Base-by-base conservation (phyloP, 1,140 invertebrate genomes). In the Drosophila auraria region DNA sequence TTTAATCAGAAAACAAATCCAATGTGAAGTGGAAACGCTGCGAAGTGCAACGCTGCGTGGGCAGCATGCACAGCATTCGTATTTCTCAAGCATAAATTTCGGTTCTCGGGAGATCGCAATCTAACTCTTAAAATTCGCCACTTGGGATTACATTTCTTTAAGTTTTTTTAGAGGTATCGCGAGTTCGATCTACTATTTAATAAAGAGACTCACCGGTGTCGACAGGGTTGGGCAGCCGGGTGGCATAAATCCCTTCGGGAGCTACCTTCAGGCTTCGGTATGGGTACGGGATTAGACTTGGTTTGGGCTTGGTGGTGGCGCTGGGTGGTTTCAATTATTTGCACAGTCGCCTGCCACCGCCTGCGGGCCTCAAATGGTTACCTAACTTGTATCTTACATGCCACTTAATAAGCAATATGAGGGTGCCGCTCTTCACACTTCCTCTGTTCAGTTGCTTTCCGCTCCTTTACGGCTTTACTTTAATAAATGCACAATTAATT, bases 321-420 rank as follows among this genome's bases (percentile, higher is more conserved):
- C 42, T 17, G 36, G 68, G 65, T 71, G 81, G 70, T 45, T 83
- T 83, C 82, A 83, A 83, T 83, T 83, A 83, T 83, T 84, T 84
- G 82, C 82, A 69, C 66, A 80, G 71, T 53, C 51, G 50, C 56
- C 50, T 33, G 25, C 62, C 63, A 20, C 42, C 38, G 62, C 61
- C 74, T 42, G 54, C 51, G 74, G 74, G 33, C 50, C 54, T 53
- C 47, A 20, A 68, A 77, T 59, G 73, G 73, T 77, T 77, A 54
- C 63, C 73, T 38, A 79, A 79, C 75, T 79, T 36, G 77, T 63
- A 73, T 87, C 50, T 82, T 77, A 69, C 73, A 69, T 71, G 80
- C 84, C 84, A 89, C 83, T 87, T 87, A 87, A 89, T 89, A 87
- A 89, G 83, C 84, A 84, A 86, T 84, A 82, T 78, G 63, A 70